Base-by-base conservation (phyloP, 2,113 vertebrate species). In the Ailurus styani region DNA sequence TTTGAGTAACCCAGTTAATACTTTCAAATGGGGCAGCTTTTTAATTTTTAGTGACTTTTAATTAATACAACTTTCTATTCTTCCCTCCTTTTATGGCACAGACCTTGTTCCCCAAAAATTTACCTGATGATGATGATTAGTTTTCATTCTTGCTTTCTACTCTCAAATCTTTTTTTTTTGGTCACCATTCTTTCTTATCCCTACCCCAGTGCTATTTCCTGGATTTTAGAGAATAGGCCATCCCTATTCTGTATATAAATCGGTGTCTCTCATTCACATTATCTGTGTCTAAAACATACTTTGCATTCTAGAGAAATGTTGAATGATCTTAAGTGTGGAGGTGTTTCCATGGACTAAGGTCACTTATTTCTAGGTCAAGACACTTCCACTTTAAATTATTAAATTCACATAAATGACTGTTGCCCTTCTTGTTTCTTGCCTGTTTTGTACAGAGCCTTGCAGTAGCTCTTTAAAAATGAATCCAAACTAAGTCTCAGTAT, bases 1-100 rank as follows among this genome's bases (percentile, higher is more conserved):
- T 94, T 31, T 96, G 64, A 88, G 29, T 85, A 96, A 88, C 81
- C 81, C 64, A 95, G 62, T 77, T 95, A 85, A 45, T 90, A 81
- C 11, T 95, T 96, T 91, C 89, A 85, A 95, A 87, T 78, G 79
- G 93, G 42, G 78, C 45, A n/a, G 12, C 37, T 72, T 96, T 88
- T 73, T 47, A 93, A 66, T 89, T 66, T 62, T 94, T 75, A 82
- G 34, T 64, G 31, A 52, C 79, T 90, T 20, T 68, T 96, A 92
- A 93, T 95, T 55, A 84, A 54, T 78, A n/a, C 45, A 50, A 52
- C 27, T 92, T 57, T 87, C 29, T 73, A 34, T 34, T 66, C 78
- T 87, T 75, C 29, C 14, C 27, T 78, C 86, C 9, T 40, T 94
- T 88, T 7, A 34, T 47, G 82, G 57, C 23, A 29, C 9, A 37